phyloP scores from a whole-genome alignment of 2,888 invertebrate species.

The Sylvicola cinctus region DNA sequence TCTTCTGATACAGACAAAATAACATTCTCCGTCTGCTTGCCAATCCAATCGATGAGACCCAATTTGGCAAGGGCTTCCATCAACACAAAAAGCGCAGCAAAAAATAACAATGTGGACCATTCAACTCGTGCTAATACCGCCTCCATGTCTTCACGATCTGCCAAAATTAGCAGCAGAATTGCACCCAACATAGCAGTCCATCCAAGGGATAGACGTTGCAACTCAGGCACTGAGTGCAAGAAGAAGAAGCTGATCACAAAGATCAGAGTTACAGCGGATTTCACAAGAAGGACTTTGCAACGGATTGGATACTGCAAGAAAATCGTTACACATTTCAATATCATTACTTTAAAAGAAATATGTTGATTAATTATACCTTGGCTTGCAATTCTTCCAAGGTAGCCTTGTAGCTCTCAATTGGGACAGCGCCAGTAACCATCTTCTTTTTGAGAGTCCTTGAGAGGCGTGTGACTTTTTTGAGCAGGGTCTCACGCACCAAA shows the following conservation, averaged over 20 bases:
- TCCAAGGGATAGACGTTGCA: conserved; percentile 54
- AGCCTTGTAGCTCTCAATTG: conserved; percentile 37
- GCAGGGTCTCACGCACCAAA: conserved; percentile 55
- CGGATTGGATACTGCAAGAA: conserved; percentile 53
- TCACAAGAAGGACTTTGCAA: conserved; percentile 48
- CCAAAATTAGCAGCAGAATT: conserved; percentile 50
- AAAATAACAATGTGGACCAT: conserved; percentile 24
- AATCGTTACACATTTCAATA: no score
- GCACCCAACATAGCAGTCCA: conserved; percentile 76
- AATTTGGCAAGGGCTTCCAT: conserved; percentile 48
- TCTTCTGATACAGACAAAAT: conserved; percentile 41
- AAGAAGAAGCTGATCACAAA: conserved; percentile 65
- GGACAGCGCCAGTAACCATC: conserved; percentile 29
- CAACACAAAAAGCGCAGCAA: conserved; percentile 24
- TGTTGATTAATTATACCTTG: conserved; percentile 3
- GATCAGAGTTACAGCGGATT: conserved; percentile 44
- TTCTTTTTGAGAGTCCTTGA: conserved; percentile 35
- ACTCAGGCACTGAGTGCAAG: conserved; percentile 53
- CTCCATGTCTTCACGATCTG: conserved; percentile 34
- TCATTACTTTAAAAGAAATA: background rate
- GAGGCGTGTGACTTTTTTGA: conserved; percentile 49
- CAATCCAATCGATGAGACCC: conserved; percentile 63
- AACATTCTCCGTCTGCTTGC: conserved; percentile 38
- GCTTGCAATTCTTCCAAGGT: conserved; percentile 47
- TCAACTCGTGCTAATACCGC: conserved; percentile 22